Conservation (phyloP, 2,888 invertebrate species). For the Poecilus cupreus region DNA sequence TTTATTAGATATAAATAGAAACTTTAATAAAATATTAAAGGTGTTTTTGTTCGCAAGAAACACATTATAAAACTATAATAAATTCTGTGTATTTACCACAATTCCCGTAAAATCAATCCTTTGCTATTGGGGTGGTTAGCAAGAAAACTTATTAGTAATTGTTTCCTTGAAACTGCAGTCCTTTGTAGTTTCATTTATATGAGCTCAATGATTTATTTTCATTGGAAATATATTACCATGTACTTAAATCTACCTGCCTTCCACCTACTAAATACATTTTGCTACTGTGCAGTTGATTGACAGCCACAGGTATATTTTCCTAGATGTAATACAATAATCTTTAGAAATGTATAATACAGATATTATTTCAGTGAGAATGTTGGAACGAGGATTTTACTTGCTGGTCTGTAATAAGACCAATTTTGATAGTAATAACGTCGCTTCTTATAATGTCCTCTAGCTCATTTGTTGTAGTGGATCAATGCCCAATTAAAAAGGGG, state of each 20-base stretch:
- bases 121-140: neutral
- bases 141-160: constrained; percentile 11
- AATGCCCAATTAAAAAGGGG: no score
- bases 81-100: neutral
- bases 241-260: neutral
- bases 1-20: neutral
- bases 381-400: no score
- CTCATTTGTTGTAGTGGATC: no score
- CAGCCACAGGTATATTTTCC: neutral
- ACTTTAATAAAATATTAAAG: neutral
- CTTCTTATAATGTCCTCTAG: no score
- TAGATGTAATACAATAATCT: neutral
- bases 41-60: neutral
- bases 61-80: neutral
- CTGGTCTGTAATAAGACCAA: no score
- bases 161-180: constrained; percentile 2
- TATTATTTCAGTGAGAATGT: no score
- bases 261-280: neutral
- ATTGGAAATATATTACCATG: neutral
- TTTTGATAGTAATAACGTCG: no score
- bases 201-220: constrained; percentile 26
- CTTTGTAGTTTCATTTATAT: constrained; percentile 17
- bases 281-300: constrained; percentile 20
- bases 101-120: neutral
- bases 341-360: neutral